These are phyloP conservation scores for Noctua pronuba DNA, from an alignment of 2,888 invertebrate species.

Conservation along the genomic window DNA sequence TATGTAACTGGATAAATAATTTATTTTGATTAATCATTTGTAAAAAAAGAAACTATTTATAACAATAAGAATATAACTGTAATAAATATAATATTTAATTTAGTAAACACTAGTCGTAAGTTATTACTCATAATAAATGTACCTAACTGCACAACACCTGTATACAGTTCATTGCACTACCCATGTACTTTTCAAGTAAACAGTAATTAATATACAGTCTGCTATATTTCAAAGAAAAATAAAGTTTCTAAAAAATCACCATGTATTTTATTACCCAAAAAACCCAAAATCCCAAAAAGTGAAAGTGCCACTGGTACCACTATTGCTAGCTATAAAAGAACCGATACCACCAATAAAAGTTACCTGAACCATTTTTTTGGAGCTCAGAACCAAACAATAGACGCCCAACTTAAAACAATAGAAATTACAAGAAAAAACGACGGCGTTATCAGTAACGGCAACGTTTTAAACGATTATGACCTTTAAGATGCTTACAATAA, in stretches of 20 bases:
- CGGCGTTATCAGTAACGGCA: neutral
- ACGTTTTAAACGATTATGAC: slow-evolving; percentile 36
- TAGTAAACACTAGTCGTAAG: slow-evolving; percentile 12
- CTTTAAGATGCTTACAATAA: slow-evolving; percentile 7
- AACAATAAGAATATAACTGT: neutral
- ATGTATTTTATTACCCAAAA: slow-evolving; percentile 58
- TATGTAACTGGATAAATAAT: neutral
- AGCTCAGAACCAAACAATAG: slow-evolving; percentile 55
- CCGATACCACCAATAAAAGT: slow-evolving; percentile 40
- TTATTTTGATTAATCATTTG: neutral
- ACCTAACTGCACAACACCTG: slow-evolving; percentile 37
- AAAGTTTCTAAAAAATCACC: slow-evolving; percentile 12
- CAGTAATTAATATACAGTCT: neutral
- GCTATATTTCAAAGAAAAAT: slow-evolving; percentile 6
- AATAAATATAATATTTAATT: slow-evolving; percentile 14
- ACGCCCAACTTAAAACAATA: slow-evolving; percentile 56
- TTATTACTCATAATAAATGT: slow-evolving; percentile 36
- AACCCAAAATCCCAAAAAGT: slow-evolving; percentile 40
- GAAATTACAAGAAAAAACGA: slow-evolving; percentile 41
- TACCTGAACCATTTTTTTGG: slow-evolving; percentile 48
- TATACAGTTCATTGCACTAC: slow-evolving; percentile 48
- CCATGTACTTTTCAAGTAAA: slow-evolving; percentile 28
- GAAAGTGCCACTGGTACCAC: slow-evolving; percentile 57
- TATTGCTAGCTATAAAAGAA: too few relatives aligned
- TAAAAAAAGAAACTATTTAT: neutral